A percentile compares a stretch with the other conserved stretches of the same genome.
These are phyloP conservation scores for Eupeodes luniger DNA, from an alignment of 2,888 invertebrate species.

Conservation along the genomic window DNA sequence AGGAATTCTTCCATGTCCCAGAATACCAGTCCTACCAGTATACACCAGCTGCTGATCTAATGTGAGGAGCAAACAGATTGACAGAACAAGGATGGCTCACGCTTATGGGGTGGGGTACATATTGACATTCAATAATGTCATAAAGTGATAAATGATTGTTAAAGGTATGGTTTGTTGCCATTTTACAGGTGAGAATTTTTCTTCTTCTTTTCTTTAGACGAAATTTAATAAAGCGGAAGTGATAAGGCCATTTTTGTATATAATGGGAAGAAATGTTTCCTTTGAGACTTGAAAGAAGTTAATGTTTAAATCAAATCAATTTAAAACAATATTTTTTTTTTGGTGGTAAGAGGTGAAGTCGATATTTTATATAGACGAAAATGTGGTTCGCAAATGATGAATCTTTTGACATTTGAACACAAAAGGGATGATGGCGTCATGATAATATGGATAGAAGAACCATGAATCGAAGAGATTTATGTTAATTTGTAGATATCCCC, in stretches of 20 bases:
- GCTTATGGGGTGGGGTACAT: background rate
- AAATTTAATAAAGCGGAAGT: constrained; percentile 11
- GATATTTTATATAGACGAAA: no score
- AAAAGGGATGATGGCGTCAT: no score
- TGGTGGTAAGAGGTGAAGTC: no score
- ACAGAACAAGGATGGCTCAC: constrained; percentile 25
- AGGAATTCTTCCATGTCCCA: background rate
- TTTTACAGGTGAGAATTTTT: constrained; percentile 7
- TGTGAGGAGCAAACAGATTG: constrained; percentile 36
- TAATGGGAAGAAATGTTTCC: constrained; percentile 4
- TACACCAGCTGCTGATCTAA: constrained; percentile 30
- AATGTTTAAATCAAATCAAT: background rate
- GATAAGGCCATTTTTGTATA: constrained; percentile 6
- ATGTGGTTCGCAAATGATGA: no score
- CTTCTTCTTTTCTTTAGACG: background rate
- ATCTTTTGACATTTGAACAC: no score
- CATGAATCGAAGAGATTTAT: no score
- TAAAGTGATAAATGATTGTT: constrained; percentile 33
- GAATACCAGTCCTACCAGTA: background rate
- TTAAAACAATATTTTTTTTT: no score
- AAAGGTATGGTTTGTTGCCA: constrained; percentile 9
- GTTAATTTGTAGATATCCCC: no score
- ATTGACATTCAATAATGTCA: constrained; percentile 46
- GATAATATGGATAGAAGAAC: no score
- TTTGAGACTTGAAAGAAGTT: background rate